phyloP scores from a whole-genome alignment of 2,113 vertebrate genomes.

The Physeter macrocephalus region DNA sequence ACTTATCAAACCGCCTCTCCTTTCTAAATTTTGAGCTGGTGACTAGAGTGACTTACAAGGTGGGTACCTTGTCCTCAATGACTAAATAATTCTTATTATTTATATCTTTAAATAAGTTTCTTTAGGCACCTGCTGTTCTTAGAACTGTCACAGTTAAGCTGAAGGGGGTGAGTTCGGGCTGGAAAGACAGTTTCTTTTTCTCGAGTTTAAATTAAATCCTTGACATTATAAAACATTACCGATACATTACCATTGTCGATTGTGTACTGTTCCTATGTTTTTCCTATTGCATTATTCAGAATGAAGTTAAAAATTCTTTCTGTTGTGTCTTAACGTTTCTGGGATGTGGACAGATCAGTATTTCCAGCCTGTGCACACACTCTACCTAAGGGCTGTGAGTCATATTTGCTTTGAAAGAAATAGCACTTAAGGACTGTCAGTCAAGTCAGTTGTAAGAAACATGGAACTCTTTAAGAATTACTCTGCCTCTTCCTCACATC shows the following conservation, averaged over 20 bases:
- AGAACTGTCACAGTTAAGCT: slow-evolving; percentile 49
- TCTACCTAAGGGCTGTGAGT: slow-evolving; percentile 72
- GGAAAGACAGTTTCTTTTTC: slow-evolving; percentile 53
- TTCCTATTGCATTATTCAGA: slow-evolving; percentile 57
- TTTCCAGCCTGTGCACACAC: slow-evolving; percentile 62
- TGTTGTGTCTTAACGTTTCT: slow-evolving; percentile 65
- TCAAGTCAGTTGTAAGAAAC: slow-evolving; percentile 79
- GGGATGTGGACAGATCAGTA: slow-evolving; percentile 72
- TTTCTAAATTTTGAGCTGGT: slow-evolving; percentile 13
- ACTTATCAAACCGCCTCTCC: neutral
- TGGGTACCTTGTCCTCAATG: neutral
- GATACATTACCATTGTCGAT: neutral
- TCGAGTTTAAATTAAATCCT: slow-evolving; percentile 42
- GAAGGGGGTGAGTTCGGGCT: neutral
- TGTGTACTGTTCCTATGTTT: neutral
- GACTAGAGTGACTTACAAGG: neutral
- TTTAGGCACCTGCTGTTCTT: neutral
- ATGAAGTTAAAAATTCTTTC: slow-evolving; percentile 70
- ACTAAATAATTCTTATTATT: slow-evolving; percentile 33
- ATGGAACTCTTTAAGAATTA: slow-evolving; percentile 77
- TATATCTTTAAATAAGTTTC: slow-evolving; percentile 46
- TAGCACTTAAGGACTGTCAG: slow-evolving; percentile 77
- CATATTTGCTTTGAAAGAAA: slow-evolving; percentile 78
- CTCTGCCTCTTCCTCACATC: slow-evolving; percentile 76
- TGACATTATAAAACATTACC: neutral